phyloP scores from a whole-genome alignment of 2,797 vertebrate species.

The Bucorvus abyssinicus region DNA sequence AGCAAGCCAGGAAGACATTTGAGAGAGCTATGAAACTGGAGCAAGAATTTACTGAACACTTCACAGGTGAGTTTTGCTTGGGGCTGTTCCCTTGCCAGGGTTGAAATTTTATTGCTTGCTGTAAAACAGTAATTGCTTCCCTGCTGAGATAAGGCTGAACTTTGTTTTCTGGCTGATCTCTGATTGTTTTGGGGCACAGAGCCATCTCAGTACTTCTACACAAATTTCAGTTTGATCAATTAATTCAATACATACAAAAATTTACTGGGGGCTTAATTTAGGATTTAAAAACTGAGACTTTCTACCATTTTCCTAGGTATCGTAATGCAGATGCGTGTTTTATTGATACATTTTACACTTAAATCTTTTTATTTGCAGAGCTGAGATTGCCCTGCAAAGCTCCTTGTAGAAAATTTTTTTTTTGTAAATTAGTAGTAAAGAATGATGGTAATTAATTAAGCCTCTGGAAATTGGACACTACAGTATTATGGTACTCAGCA shows the following conservation, averaged over 20 bases:
- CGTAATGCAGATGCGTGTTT: background rate
- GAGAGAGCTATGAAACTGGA: constrained; percentile 95
- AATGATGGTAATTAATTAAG: background rate
- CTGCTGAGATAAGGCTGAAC: background rate
- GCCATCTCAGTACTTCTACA: background rate
- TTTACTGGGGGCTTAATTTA: background rate
- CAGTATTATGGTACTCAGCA: background rate
- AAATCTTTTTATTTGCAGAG: background rate
- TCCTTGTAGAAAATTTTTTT: background rate
- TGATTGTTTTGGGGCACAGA: background rate
- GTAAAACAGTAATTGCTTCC: background rate
- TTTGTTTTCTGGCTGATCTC: background rate
- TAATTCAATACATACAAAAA: background rate
- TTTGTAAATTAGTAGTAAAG: background rate
- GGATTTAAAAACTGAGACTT: background rate
- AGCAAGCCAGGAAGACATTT: constrained; percentile 93
- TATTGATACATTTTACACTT: background rate
- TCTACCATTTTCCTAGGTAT: background rate
- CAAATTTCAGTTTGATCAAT: background rate
- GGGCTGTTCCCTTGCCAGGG: background rate
- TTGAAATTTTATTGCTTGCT: background rate
- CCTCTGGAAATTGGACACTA: background rate
- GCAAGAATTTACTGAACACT: constrained; percentile 97
- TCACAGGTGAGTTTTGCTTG: constrained; percentile 85
- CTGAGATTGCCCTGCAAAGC: background rate